phyloP scores from a whole-genome alignment of 2,888 invertebrate species.

The Trachelus troglodyta region DNA sequence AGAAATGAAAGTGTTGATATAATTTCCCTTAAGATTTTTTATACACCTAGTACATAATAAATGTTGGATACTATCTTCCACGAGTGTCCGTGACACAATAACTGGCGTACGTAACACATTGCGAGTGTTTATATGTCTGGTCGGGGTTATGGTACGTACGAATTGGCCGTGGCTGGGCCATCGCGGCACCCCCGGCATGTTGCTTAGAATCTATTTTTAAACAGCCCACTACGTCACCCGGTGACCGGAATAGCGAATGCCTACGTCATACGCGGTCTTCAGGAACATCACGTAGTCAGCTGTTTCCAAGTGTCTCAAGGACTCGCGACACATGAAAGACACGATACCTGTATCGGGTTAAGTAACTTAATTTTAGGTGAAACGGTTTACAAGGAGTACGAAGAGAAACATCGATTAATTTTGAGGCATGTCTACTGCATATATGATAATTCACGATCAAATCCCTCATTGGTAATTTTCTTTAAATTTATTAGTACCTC shows the following conservation, averaged over 20 bases:
- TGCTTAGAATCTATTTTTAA: slow-evolving; percentile 5
- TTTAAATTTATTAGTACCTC: neutral
- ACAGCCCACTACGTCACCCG: slow-evolving; percentile 1
- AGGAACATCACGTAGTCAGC: slow-evolving; percentile 9
- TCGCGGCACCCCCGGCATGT: neutral
- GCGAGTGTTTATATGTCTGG: neutral
- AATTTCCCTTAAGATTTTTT: neutral
- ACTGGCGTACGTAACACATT: neutral
- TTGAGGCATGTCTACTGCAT: neutral
- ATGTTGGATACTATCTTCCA: neutral
- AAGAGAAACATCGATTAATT: neutral
- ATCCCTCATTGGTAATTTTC: neutral
- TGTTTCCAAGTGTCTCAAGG: slow-evolving; percentile 6
- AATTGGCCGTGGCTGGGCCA: slow-evolving; percentile 19
- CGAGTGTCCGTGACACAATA: slow-evolving; percentile 4
- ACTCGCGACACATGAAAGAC: slow-evolving; percentile 1
- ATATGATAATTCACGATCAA: neutral
- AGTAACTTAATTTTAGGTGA: neutral
- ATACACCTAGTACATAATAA: neutral
- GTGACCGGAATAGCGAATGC: slow-evolving; percentile 7
- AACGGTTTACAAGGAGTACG: neutral
- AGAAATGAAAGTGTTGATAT: neutral
- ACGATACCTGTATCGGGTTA: neutral
- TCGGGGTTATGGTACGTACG: neutral
- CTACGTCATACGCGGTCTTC: slow-evolving; percentile 8